Conservation (phyloP, 2,797 vertebrate species). For the Melanotaenia nigrans region DNA sequence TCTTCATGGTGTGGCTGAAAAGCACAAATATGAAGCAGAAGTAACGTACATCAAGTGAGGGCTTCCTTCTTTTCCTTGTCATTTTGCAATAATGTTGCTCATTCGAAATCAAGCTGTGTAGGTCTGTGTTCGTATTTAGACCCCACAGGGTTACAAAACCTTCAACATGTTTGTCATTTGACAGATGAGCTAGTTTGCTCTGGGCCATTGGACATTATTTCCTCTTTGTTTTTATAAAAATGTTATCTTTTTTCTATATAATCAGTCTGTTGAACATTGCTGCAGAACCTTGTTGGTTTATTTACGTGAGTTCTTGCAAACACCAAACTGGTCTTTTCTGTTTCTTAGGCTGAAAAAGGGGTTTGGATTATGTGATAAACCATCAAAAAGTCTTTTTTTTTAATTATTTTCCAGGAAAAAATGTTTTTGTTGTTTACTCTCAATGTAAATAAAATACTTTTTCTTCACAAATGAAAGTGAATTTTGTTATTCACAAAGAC, state of each 20-base stretch:
- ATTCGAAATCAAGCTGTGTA: neutral
- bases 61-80: constrained; percentile 29
- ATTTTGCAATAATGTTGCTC: constrained; percentile 19
- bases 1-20: constrained; percentile 33
- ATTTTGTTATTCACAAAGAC: neutral
- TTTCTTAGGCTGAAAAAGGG: neutral
- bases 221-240: neutral
- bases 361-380: too few relatives aligned
- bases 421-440: too few relatives aligned
- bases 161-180: constrained; percentile 5
- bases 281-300: neutral
- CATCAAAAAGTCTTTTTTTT: too few relatives aligned
- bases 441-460: neutral
- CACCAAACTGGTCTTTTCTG: neutral
- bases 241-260: neutral
- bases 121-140: constrained; percentile 7
- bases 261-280: neutral
- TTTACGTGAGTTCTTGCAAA: neutral
- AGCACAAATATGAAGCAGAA: constrained; percentile 14
- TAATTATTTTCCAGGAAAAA: too few relatives aligned
- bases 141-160: neutral
- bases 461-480: neutral
- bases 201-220: too few relatives aligned
- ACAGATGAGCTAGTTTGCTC: neutral
- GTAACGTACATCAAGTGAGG: neutral